A percentile compares a stretch with the other conserved stretches of the same genome.
phyloP scores from a whole-genome alignment of 2,888 invertebrate species.

The Cheiracanthium punctorium region DNA sequence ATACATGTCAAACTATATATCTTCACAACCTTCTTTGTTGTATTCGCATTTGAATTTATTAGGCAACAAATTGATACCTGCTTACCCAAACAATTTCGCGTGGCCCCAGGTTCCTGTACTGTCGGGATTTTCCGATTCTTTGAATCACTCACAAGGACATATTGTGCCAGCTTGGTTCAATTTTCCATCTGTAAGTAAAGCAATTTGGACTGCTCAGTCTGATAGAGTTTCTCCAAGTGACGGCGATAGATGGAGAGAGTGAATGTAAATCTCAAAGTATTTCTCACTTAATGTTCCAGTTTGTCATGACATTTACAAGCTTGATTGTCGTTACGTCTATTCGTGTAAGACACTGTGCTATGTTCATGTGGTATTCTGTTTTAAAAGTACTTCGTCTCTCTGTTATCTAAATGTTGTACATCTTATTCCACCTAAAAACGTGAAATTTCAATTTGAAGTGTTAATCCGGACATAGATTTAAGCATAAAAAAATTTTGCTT shows the following conservation, averaged over 20 bases:
- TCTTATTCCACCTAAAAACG: too few species aligned
- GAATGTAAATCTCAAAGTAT: neutral
- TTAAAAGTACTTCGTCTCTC: neutral
- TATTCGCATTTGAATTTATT: slow-evolving; percentile 56
- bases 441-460: too few species aligned
- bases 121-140: slow-evolving; percentile 34
- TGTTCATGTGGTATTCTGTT: neutral
- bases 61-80: slow-evolving; percentile 38
- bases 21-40: slow-evolving; percentile 35
- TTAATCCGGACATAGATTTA: too few species aligned
- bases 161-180: slow-evolving; percentile 40
- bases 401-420: too few species aligned
- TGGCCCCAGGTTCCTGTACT: slow-evolving; percentile 51
- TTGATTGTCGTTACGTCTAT: neutral
- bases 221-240: slow-evolving; percentile 38
- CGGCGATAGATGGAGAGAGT: slow-evolving; percentile 43
- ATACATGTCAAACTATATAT: slow-evolving; percentile 29
- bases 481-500: too few species aligned
- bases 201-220: slow-evolving; percentile 36
- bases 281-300: neutral
- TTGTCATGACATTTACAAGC: neutral
- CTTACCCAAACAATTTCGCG: slow-evolving; percentile 39
- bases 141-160: slow-evolving; percentile 26
- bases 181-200: slow-evolving; percentile 40
- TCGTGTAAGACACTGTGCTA: neutral